Base-by-base conservation (phyloP, 2,113 vertebrate genomes). In the Phalacrocorax brasilianus region DNA sequence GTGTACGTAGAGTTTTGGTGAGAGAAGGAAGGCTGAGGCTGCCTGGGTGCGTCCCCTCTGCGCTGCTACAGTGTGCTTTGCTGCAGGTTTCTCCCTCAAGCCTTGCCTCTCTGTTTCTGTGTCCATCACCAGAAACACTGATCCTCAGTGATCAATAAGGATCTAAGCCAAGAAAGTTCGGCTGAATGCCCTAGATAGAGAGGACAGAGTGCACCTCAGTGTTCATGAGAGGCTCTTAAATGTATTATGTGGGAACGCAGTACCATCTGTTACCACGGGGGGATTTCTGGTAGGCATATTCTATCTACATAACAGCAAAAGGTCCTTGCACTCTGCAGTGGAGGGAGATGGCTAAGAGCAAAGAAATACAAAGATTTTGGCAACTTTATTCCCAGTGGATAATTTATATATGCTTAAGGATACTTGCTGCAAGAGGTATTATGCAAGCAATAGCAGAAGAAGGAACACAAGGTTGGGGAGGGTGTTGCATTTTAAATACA, bases 1-100 rank as follows among this genome's bases (percentile, higher is more conserved):
- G 99, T 99, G 99, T 99, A 98, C 91, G 99, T 98, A 89, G 95
- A 79, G 62, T 72, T 96, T 74, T 95, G 45, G 67, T 88, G 95
- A 94, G 91, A 94, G 50, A 14, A 91, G 42, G 42, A 47, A 20
- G 55, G 80, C 85, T 89, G 61, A 90, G 77, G 45, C 78, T 95
- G 78, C 55, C 85, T 71, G 87, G 71, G 59, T 88, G 84, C 49
- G 14, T 92, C 52, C 61, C 44, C 56, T 89, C 83, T 84, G 65
- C 14, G 17, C 80, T 77, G 27, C 88, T 62, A 19, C 83, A n/a
- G 17, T 50, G 78, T 78, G 49, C 65, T 59, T 78, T 91, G 73
- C 68, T 89, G 61, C 89, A 87, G 84, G 73, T 56, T 78, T 92
- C 61, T 92, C 62, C 91, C 56, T 72, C 33, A 12, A 78, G 56